Evolutionary conservation across 2,797 vertebrate species (phyloP).

Genomic region (Parambassis ranga): DNA sequence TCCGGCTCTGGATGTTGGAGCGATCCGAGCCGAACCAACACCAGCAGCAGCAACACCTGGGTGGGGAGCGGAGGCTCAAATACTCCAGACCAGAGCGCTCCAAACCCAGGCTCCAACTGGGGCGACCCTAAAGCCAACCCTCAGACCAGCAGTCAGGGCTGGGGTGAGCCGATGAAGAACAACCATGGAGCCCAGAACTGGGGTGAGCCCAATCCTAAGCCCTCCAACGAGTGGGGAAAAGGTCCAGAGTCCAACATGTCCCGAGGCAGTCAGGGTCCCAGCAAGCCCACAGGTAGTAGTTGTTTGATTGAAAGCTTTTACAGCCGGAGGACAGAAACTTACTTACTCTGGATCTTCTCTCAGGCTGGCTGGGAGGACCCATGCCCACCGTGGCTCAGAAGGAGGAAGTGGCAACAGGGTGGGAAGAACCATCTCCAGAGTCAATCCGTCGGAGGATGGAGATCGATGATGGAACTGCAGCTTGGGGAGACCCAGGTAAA

Average conservation of each 20-base stretch:
- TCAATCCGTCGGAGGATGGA: constrained; percentile 94
- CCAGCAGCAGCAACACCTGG: constrained; percentile 82
- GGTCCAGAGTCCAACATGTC: constrained; percentile 80
- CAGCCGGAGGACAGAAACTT: not conserved
- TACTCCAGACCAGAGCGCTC: constrained; percentile 81
- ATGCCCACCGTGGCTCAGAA: constrained; percentile 82
- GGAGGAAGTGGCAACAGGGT: constrained; percentile 89
- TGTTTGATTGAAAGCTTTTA: too few species aligned
- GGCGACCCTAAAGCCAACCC: constrained; percentile 85
- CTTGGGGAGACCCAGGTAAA: constrained; percentile 97
- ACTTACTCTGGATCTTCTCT: not conserved
- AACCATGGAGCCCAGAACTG: constrained; percentile 83
- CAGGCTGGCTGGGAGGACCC: constrained; percentile 91
- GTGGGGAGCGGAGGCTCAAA: constrained; percentile 78
- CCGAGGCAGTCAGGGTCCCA: constrained; percentile 78
- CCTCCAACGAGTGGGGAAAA: constrained; percentile 88
- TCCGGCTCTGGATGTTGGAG: constrained; percentile 91
- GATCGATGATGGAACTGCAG: constrained; percentile 95
- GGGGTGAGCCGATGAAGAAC: constrained; percentile 85
- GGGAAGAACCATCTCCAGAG: constrained; percentile 98
- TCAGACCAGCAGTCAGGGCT: constrained; percentile 81
- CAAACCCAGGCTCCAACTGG: constrained; percentile 81
- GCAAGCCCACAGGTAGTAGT: constrained; percentile 83
- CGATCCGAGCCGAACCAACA: constrained; percentile 83
- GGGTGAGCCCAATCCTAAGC: constrained; percentile 83